These are phyloP conservation scores for Mormyrus iriodes DNA, from an alignment of 2,113 vertebrate genomes.

Conservation along the genomic window DNA sequence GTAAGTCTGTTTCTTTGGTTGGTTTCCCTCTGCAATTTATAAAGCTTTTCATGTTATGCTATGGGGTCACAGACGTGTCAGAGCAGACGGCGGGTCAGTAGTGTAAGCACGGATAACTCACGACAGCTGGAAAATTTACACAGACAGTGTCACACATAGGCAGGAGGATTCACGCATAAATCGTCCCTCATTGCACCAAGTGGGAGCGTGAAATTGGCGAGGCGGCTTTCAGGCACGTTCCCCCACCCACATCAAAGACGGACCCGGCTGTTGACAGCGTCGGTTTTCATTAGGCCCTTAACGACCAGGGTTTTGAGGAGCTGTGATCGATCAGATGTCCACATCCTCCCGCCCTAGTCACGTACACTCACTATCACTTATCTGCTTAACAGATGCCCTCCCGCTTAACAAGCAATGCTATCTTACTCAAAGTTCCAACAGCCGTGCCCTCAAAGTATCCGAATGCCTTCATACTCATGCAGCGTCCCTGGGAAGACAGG, in stretches of 20 bases:
- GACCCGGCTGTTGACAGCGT: neutral
- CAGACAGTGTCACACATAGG: neutral
- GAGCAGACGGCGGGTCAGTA: neutral
- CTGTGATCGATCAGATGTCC: neutral
- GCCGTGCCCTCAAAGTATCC: neutral
- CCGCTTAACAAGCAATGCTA: neutral
- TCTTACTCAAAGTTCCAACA: too few species aligned
- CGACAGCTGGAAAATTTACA: constrained; percentile 2
- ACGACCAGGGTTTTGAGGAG: neutral
- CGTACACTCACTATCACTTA: neutral
- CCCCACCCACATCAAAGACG: constrained; percentile 1
- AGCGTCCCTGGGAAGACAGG: neutral
- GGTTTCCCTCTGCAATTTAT: neutral
- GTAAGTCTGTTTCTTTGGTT: neutral
- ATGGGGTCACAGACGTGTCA: neutral
- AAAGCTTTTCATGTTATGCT: neutral
- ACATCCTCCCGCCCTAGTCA: neutral
- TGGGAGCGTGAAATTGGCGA: constrained; percentile 3
- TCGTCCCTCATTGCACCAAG: constrained; percentile 11
- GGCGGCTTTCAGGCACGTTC: neutral
- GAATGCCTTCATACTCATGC: neutral
- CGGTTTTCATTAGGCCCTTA: neutral
- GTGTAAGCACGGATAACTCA: neutral
- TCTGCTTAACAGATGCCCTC: too few species aligned
- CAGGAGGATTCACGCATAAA: constrained; percentile 13